These are phyloP conservation scores for Calliphora vomitoria DNA, from an alignment of 2,888 invertebrate species.

Conservation along the genomic window DNA sequence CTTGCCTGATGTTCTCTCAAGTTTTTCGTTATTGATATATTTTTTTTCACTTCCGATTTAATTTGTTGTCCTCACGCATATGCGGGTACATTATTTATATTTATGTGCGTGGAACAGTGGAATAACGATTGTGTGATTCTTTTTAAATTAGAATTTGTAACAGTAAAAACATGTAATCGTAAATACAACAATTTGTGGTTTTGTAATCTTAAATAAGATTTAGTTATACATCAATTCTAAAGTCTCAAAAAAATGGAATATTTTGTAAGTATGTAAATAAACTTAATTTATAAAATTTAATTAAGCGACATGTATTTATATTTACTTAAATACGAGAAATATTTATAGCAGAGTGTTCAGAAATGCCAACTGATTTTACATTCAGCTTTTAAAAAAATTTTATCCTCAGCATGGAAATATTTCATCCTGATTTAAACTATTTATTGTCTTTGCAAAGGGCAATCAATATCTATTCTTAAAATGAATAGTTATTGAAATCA, in stretches of 20 bases:
- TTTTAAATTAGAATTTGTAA: neutral
- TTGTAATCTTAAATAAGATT: neutral
- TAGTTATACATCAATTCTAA: neutral
- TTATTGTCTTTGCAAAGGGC: too few species aligned
- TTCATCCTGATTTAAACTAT: too few species aligned
- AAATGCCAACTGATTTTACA: too few species aligned
- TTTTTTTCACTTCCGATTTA: slow-evolving; percentile 45
- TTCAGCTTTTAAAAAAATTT: too few species aligned
- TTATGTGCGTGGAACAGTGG: slow-evolving; percentile 22
- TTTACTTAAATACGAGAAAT: too few species aligned
- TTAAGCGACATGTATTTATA: too few species aligned
- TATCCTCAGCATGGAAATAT: too few species aligned
- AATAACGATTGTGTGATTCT: neutral
- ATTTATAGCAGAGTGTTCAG: too few species aligned
- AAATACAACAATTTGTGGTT: neutral
- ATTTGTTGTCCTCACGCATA: slow-evolving; percentile 11
- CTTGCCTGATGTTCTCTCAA: neutral
- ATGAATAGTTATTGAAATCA: too few species aligned
- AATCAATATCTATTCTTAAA: too few species aligned
- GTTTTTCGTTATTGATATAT: neutral
- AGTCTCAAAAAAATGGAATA: slow-evolving; percentile 17
- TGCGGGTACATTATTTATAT: neutral
- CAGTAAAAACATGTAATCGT: neutral
- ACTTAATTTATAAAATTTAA: too few species aligned
- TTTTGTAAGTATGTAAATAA: slow-evolving; percentile 16